phyloP scores from a whole-genome alignment of 2,797 vertebrate genomes.

The Gymnodraco acuticeps region DNA sequence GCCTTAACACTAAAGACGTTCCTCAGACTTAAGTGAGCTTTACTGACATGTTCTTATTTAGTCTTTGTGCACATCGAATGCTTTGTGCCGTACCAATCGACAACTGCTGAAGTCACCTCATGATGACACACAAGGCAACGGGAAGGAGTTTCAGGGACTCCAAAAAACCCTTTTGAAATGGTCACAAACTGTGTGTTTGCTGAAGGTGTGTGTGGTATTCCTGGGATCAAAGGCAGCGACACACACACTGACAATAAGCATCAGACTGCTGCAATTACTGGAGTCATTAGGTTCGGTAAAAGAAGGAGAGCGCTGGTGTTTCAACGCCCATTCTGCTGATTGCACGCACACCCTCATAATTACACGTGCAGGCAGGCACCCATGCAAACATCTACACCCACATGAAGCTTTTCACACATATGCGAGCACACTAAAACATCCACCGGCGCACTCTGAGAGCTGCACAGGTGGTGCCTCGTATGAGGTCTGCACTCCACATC shows the following conservation, averaged over 20 bases:
- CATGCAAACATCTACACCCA: slow-evolving; percentile 52
- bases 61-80: slow-evolving; percentile 18
- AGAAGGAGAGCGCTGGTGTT: slow-evolving; percentile 43
- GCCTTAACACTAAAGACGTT: slow-evolving; percentile 12
- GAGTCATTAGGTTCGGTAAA: slow-evolving; percentile 53
- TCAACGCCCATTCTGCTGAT: slow-evolving; percentile 59
- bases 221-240: slow-evolving; percentile 70
- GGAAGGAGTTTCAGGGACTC: slow-evolving; percentile 24
- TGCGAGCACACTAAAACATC: slow-evolving; percentile 52
- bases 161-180: slow-evolving; percentile 28
- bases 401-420: slow-evolving; percentile 53
- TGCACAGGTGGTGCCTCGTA: slow-evolving; percentile 89
- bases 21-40: slow-evolving; percentile 25
- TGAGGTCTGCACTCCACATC: slow-evolving; percentile 95
- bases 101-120: slow-evolving; percentile 52
- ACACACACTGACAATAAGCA: slow-evolving; percentile 53
- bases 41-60: slow-evolving; percentile 19
- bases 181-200: slow-evolving; percentile 33
- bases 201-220: slow-evolving; percentile 36
- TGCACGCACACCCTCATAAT: slow-evolving; percentile 43
- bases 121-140: slow-evolving; percentile 57
- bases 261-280: slow-evolving; percentile 68
- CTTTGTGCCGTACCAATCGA: slow-evolving; percentile 18
- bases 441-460: slow-evolving; percentile 35
- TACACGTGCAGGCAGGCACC: slow-evolving; percentile 40